Base-by-base conservation (phyloP, 2,113 vertebrate genomes). In the Stictonetta naevosa region DNA sequence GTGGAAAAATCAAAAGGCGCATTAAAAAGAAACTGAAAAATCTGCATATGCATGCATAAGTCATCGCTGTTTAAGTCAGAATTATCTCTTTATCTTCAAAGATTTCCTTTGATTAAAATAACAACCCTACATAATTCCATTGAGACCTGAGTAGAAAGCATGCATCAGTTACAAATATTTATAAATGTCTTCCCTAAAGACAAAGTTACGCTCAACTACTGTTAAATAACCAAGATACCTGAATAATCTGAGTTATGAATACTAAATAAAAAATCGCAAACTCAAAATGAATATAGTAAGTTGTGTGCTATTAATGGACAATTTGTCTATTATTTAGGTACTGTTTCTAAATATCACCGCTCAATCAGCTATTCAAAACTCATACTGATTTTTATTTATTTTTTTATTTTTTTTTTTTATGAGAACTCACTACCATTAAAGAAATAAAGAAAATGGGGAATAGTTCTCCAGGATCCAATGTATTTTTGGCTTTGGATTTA, bases 401-500 rank as follows among this genome's bases (percentile, higher is more conserved):
- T 42, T 44, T 15, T 42, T 42, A 6, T 42, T 42, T 44, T 44
- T 44, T 44, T 55, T 34, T 76, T 69, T 76, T 90, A 36, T 66
- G 25, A 73, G 11, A 71, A 18, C 16, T 36, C 0, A 0, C 11
- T 10, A 83, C 59, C 25, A 40, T 81, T 26, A 92, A 11, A 13
- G 8, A 88, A 83, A 77, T 29, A 63, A 69, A 67, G 22, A 62
- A 71, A 80, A 74, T 2, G 2, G 3, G 8, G 67, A 74, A 92
- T 23, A 59, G 29, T 13, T 52, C 63, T 22, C 82, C 40, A 46
- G 50, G 50, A 63, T 62, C 44, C 21, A 50, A 83, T 50, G 19
- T 28, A 25, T 83, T 83, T 88, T 68, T 92, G 44, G 92, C 63
- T 86, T 59, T 53, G 12, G 12, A 62, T 93, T 92, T 95, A 74